phyloP scores from a whole-genome alignment of 2,113 vertebrate genomes.

The Semicossyphus pulcher region DNA sequence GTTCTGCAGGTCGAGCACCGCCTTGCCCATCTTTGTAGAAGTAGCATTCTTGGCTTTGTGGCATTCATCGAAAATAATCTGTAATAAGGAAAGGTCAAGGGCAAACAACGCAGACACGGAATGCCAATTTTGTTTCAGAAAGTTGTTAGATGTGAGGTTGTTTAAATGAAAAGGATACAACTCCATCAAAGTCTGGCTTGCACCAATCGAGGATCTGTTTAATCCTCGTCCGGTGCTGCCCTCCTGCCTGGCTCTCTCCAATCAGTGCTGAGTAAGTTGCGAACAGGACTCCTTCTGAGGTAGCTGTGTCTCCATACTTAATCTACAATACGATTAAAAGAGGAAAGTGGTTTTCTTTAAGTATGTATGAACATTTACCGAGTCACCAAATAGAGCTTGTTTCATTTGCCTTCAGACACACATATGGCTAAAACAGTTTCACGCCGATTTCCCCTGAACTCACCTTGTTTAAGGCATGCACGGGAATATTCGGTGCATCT shows the following conservation, averaged over 20 bases:
- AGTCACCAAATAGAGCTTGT: neutral
- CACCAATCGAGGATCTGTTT: slow-evolving; percentile 98
- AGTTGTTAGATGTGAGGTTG: neutral
- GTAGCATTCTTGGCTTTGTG: slow-evolving; percentile 99
- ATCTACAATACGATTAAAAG: slow-evolving; percentile 83
- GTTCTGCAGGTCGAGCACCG: slow-evolving; percentile 96
- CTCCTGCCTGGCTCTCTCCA: slow-evolving; percentile 96
- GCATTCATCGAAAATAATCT: slow-evolving; percentile 99
- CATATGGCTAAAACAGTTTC: neutral
- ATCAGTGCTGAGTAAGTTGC: slow-evolving; percentile 98
- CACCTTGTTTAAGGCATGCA: slow-evolving; percentile 98
- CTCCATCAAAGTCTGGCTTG: slow-evolving; percentile 92
- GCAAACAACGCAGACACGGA: slow-evolving; percentile 31
- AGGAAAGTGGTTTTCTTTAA: neutral
- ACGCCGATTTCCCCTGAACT: slow-evolving; percentile 13
- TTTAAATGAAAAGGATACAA: slow-evolving; percentile 90
- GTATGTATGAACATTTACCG: neutral
- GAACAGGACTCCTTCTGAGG: slow-evolving; percentile 98
- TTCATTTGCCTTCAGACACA: neutral
- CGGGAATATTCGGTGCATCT: slow-evolving; percentile 88
- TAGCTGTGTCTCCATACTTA: slow-evolving; percentile 98
- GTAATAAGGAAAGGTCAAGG: slow-evolving; percentile 81
- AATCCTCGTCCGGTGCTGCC: slow-evolving; percentile 94
- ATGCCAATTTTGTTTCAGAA: neutral
- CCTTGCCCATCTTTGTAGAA: slow-evolving; percentile 98